Base-by-base conservation (phyloP, 2,113 vertebrate genomes). In the Nerophis ophidion region DNA sequence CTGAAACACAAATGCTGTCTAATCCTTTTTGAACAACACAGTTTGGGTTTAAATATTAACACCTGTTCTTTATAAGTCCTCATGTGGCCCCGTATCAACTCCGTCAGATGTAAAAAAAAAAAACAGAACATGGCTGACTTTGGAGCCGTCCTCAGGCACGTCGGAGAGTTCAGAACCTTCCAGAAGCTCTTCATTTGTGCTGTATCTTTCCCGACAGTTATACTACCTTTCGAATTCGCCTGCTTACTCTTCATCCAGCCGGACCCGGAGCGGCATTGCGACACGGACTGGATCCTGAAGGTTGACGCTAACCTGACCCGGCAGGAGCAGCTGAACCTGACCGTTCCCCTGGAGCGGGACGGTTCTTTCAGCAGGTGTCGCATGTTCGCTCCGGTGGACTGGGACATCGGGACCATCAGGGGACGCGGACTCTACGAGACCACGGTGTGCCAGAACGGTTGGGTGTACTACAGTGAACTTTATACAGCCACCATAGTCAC, bases 121-220 rank as follows among this genome's bases (percentile, higher is more conserved):
- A n/a, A n/a, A n/a, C n/a, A n/a, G n/a, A n/a, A n/a, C 57, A 92
- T 88, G 92, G 71, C 84, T 0, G 85, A 88, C 0, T 77, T 92
- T 0, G 88, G 89, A 12, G 85, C 92, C 61, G 84, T 94, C 60
- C 75, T 94, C 33, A 77, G 70, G 8, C 77, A 64, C 12, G 57
- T 89, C 0, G 92, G 91, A 0, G 91, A 90, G 36, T 95, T 93
- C 47, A 91, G 93, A 54, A 62, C 61, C 0, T 94, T 94, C 57
- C 94, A 97, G 75, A 79, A 89, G 54, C 9, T 75, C 54, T 55
- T 90, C 45, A 61, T 93, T 55, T 46, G 92, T 33, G 60, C 89
- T 5, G 65, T 91, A 0, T 52, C 82, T 49, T 7, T 92, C 17
- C 87, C 88, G 51, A 33, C 78, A 62, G 3, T 80, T 80, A 52